phyloP scores from a whole-genome alignment of 2,888 invertebrate species.

The Hyles lineata region DNA sequence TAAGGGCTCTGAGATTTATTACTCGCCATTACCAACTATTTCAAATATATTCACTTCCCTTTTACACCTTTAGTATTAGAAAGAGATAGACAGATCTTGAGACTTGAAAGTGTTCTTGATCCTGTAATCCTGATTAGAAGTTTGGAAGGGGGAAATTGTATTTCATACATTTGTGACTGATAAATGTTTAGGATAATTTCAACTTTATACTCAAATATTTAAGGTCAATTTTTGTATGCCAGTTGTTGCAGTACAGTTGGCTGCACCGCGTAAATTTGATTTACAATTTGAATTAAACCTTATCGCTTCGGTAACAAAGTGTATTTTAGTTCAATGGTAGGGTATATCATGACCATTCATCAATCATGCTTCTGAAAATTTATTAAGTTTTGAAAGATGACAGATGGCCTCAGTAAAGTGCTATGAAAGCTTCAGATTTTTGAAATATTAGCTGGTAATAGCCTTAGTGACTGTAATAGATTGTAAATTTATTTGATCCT shows the following conservation, averaged over 20 bases:
- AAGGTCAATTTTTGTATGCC: background rate
- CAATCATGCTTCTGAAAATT: slow-evolving; percentile 72
- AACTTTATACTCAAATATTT: background rate
- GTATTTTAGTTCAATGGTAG: slow-evolving; percentile 27
- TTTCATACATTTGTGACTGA: slow-evolving; percentile 33
- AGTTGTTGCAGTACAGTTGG: too few relatives aligned
- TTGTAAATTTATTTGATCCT: background rate
- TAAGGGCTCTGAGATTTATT: slow-evolving; percentile 69
- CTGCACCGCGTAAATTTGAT: background rate
- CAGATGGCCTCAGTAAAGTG: slow-evolving; percentile 57
- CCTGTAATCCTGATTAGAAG: slow-evolving; percentile 52
- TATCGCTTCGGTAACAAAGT: slow-evolving; percentile 16
- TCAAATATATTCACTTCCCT: slow-evolving; percentile 34
- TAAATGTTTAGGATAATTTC: background rate
- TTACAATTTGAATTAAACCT: background rate
- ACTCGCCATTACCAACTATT: slow-evolving; percentile 37
- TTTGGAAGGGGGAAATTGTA: slow-evolving; percentile 54
- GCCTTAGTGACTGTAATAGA: background rate
- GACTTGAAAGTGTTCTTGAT: slow-evolving; percentile 44
- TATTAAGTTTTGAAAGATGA: slow-evolving; percentile 69
- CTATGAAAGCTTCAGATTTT: slow-evolving; percentile 47
- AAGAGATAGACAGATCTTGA: slow-evolving; percentile 42
- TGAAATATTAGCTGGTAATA: slow-evolving; percentile 43
- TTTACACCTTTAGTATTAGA: slow-evolving; percentile 35
- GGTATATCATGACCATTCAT: slow-evolving; percentile 48